Evolutionary conservation across 2,888 invertebrate species (phyloP), one percentile per base, ranked within the genome.

Genomic region (Empis livida): DNA sequence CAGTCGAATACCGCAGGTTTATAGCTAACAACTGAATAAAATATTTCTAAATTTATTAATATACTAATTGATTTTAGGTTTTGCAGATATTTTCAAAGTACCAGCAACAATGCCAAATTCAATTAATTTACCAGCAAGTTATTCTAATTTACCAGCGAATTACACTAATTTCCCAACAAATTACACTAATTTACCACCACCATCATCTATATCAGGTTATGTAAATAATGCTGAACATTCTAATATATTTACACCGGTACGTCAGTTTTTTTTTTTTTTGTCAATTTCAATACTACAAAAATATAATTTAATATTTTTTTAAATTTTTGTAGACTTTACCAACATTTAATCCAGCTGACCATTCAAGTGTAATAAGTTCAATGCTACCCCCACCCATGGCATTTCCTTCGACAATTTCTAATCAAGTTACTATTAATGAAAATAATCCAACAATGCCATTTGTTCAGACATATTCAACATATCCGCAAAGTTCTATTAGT

Each of bases 131-230:
- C 31, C 14, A 47, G 31, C 27, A 72, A 10, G n/a, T n/a, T n/a
- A n/a, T n/a, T n/a, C n/a, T n/a, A n/a, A n/a, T n/a, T n/a, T n/a
- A n/a, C n/a, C n/a, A n/a, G n/a, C n/a, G n/a, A 68, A 74, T 37
- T 59, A 56, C 47, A 53, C 56, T 11, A 56, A 53, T 50, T 49
- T 57, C n/a, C 71, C 67, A 54, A 44, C 46, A 15, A 68, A 74
- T 37, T 59, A 56, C 47, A 53, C 56, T 11, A 56, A 53, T 50
- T 49, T 57, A 61, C 73, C 73, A 49, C 74, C 73, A 13, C 75
- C 75, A 40, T 72, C 74, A 15, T 74, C 75, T 3, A 59, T 76
- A 52, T 73, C 74, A 38, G 72, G 64, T 53, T 73, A 71, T 27
- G 37, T 20, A 10, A 45, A 44, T 43, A 38, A 42, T 37, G 3